These are phyloP conservation scores for Pseudomyrmex sp. DNA, from an alignment of 1,140 invertebrate genomes.

Conservation along the genomic window DNA sequence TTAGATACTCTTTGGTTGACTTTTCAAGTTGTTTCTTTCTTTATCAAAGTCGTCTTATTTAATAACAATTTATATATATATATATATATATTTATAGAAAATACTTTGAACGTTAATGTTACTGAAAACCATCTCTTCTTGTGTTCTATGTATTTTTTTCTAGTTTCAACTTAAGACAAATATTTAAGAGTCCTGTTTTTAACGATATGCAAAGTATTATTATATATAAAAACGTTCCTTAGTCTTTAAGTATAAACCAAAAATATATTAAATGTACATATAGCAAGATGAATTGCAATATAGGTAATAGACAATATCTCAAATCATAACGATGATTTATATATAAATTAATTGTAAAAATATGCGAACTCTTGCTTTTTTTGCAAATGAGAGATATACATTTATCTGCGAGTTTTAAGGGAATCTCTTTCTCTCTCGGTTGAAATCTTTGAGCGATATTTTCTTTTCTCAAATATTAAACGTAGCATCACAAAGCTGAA, in stretches of 20 bases:
- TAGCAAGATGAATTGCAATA: constrained; percentile 52
- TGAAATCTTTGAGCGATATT: too few species aligned
- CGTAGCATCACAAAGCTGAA: neutral
- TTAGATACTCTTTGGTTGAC: neutral
- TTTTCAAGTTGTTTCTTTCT: too few species aligned
- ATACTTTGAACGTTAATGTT: too few species aligned
- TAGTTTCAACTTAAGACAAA: neutral
- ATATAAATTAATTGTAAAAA: constrained; percentile 32
- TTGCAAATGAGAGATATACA: neutral
- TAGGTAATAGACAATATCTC: constrained; percentile 55
- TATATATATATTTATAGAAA: too few species aligned
- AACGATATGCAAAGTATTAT: neutral
- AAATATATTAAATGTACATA: constrained; percentile 26
- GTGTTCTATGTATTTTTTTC: too few species aligned
- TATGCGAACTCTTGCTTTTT: constrained; percentile 13
- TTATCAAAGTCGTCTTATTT: too few species aligned
- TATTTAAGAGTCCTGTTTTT: neutral
- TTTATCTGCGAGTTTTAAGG: neutral
- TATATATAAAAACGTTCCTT: constrained; percentile 31
- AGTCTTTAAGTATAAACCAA: constrained; percentile 42
- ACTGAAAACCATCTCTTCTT: too few species aligned
- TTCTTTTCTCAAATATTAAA: too few species aligned
- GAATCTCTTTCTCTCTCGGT: too few species aligned
- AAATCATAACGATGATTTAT: constrained; percentile 49
- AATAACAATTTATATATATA: too few species aligned